Conservation (phyloP, 2,797 vertebrate genomes). For the Gadopsis marmoratus region DNA sequence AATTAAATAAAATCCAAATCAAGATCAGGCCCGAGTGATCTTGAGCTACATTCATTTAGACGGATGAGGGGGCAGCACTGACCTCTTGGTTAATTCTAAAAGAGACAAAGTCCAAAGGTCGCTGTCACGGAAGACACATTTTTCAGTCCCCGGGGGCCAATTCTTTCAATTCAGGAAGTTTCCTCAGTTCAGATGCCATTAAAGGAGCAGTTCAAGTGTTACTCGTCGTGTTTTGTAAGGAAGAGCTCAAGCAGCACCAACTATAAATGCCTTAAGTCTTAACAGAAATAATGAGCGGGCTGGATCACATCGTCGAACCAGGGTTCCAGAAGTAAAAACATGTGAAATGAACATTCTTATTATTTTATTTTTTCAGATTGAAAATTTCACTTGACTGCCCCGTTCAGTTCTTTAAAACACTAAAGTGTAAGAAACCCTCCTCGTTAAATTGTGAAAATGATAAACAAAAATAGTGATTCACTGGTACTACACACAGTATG, state of each 20-base stretch:
- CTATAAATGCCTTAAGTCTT: no score
- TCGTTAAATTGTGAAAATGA: not conserved
- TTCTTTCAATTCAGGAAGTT: conserved; percentile 23
- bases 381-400: not conserved
- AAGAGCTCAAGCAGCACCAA: no score
- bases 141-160: not conserved
- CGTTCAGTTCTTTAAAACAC: not conserved
- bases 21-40: conserved; percentile 69
- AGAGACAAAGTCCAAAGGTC: conserved; percentile 71
- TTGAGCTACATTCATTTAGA: conserved; percentile 71
- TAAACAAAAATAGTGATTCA: not conserved
- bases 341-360: not conserved
- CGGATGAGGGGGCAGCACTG: conserved; percentile 48
- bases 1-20: conserved; percentile 82
- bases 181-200: not conserved
- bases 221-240: no score
- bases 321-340: no score
- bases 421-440: not conserved
- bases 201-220: not conserved
- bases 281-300: not conserved
- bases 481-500: not conserved
- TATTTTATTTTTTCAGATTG: not conserved
- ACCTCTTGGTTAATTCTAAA: conserved; percentile 70
- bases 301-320: not conserved
- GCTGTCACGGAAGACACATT: conserved; percentile 32